A percentile compares a stretch with the other conserved stretches of the same genome.
These are phyloP conservation scores for Myotis planiceps DNA, from an alignment of 2,797 vertebrate genomes.

Conservation along the genomic window DNA sequence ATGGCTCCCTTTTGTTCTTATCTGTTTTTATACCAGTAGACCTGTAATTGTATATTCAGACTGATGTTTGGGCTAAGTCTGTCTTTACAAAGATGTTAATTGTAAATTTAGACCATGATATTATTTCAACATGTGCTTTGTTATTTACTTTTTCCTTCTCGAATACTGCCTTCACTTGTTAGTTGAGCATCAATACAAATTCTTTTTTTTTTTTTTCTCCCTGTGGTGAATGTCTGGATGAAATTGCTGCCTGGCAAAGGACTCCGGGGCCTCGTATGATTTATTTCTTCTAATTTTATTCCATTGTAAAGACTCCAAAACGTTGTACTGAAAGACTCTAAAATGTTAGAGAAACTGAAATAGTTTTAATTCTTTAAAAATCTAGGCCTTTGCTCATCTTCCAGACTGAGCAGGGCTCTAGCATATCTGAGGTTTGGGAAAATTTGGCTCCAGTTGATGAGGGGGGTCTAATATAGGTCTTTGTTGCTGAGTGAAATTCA, in stretches of 20 bases:
- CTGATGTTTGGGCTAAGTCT: conserved; percentile 47
- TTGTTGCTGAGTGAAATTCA: conserved; percentile 62
- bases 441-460: conserved; percentile 41
- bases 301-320: conserved; percentile 40
- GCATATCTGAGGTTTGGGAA: conserved; percentile 61
- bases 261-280: neutral
- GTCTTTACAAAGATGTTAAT: conserved; percentile 54
- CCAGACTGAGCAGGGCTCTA: conserved; percentile 8
- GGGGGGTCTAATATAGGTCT: conserved; percentile 59
- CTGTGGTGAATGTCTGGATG: neutral
- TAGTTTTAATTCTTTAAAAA: conserved; percentile 49
- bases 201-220: neutral
- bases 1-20: conserved; percentile 21
- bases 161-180: conserved; percentile 60
- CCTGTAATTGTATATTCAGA: conserved; percentile 38
- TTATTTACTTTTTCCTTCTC: conserved; percentile 62
- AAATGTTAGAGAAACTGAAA: conserved; percentile 16
- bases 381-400: conserved; percentile 61
- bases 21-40: conserved; percentile 39
- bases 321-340: conserved; percentile 36
- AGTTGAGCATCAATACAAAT: conserved; percentile 51
- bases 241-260: conserved; percentile 15
- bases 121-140: conserved; percentile 51
- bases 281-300: conserved; percentile 68
- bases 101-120: conserved; percentile 48